These are phyloP conservation scores for Pterophyllum scalare DNA, from an alignment of 2,113 vertebrate genomes.

Conservation along the genomic window DNA sequence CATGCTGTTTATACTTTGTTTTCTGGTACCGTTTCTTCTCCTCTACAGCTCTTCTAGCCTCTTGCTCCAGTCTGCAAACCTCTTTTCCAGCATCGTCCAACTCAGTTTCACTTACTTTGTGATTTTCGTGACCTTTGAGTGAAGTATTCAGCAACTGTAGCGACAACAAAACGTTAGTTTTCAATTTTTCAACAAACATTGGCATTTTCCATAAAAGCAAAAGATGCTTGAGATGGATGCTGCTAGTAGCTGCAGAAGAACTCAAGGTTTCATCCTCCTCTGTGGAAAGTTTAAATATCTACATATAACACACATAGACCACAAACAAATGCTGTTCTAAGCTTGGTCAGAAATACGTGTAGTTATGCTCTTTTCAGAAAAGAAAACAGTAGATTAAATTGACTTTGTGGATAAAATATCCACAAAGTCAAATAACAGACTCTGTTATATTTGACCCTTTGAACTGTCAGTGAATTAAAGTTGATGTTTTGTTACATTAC, in stretches of 20 bases:
- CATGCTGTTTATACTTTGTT: background rate
- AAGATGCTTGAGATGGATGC: background rate
- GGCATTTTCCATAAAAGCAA: background rate
- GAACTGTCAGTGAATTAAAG: background rate
- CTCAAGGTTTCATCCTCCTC: background rate
- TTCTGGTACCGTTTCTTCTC: constrained; percentile 71
- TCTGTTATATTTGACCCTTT: background rate
- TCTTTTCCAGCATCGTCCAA: constrained; percentile 53
- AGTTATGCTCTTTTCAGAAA: background rate
- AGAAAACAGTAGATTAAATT: background rate
- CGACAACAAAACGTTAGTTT: background rate
- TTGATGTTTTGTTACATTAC: background rate
- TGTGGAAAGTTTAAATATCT: background rate
- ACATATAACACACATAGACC: background rate
- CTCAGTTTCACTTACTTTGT: constrained; percentile 29
- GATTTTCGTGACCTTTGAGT: constrained; percentile 1
- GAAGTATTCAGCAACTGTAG: constrained; percentile 34
- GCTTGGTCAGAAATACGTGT: background rate
- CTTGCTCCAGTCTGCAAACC: constrained; percentile 52
- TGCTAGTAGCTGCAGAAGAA: background rate
- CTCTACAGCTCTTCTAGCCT: constrained; percentile 56
- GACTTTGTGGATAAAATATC: background rate
- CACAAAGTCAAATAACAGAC: background rate
- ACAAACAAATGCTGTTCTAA: background rate
- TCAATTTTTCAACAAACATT: too few relatives aligned